A percentile compares a stretch with the other conserved stretches of the same genome.
Evolutionary conservation across 2,888 invertebrate genomes (phyloP).

Genomic region (Scaptodrosophila latifasciaeformis): DNA sequence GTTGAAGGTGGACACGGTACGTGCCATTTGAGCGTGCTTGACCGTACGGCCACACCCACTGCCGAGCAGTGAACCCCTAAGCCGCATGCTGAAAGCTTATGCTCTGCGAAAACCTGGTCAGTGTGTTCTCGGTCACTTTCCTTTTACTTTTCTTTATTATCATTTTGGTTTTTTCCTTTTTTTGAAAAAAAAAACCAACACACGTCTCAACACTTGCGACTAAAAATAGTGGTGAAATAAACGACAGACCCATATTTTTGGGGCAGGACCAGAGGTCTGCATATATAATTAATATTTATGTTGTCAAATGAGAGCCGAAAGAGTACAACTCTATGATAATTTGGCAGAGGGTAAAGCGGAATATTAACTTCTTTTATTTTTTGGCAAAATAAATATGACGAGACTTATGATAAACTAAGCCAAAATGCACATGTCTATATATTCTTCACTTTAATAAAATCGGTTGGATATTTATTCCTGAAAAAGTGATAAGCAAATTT

Average conservation of each 20-base stretch:
- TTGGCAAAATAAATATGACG: too few relatives aligned
- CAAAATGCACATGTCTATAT: too few relatives aligned
- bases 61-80: not conserved
- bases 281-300: not conserved
- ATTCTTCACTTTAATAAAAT: too few relatives aligned
- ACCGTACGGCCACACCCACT: not conserved
- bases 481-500: too few relatives aligned
- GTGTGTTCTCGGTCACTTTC: too few relatives aligned
- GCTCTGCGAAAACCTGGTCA: too few relatives aligned
- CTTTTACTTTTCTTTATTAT: too few relatives aligned
- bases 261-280: not conserved
- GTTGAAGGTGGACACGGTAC: conserved; percentile 7
- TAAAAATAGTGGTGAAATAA: conserved; percentile 2
- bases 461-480: too few relatives aligned
- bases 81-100: not conserved
- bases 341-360: not conserved
- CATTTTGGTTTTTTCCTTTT: not conserved
- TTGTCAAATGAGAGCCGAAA: not conserved
- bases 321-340: too few relatives aligned
- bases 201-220: not conserved
- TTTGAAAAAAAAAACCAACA: not conserved
- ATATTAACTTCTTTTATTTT: too few relatives aligned
- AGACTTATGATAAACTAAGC: too few relatives aligned
- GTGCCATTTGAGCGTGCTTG: conserved; percentile 16
- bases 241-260: not conserved